phyloP scores from a whole-genome alignment of 1,140 invertebrate genomes.

The Mactra quadrangularis region DNA sequence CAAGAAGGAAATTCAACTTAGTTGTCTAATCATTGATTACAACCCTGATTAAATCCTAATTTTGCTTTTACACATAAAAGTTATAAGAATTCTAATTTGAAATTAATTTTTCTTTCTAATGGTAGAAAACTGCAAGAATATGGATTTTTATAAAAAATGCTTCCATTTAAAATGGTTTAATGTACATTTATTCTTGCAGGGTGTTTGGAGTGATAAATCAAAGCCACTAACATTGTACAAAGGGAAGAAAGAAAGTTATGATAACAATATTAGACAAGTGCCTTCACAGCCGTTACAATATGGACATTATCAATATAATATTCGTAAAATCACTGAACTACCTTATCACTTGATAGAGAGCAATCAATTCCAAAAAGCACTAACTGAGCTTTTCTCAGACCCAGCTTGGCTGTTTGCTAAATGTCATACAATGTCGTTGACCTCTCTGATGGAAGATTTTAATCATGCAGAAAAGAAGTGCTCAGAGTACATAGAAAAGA shows the following conservation, averaged over 20 bases:
- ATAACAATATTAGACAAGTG: constrained; percentile 66
- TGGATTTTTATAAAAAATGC: too few relatives aligned
- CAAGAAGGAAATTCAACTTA: too few relatives aligned
- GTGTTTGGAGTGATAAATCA: constrained; percentile 68
- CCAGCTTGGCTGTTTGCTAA: constrained; percentile 73
- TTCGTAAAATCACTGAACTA: constrained; percentile 72
- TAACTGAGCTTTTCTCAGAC: constrained; percentile 60
- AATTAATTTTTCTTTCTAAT: too few relatives aligned
- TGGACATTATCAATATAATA: constrained; percentile 63
- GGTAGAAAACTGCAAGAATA: too few relatives aligned
- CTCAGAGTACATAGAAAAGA: constrained; percentile 4
- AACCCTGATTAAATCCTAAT: too few relatives aligned
- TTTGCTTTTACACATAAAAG: too few relatives aligned
- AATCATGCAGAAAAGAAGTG: constrained; percentile 51
- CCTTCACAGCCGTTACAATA: constrained; percentile 71
- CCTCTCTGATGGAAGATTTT: constrained; percentile 63
- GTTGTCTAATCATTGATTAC: too few relatives aligned
- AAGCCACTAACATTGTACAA: constrained; percentile 75
- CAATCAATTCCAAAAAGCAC: constrained; percentile 66
- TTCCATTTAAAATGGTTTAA: too few relatives aligned
- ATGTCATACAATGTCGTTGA: constrained; percentile 61
- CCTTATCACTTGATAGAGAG: constrained; percentile 71
- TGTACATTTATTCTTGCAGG: too few relatives aligned
- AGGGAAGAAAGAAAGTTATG: constrained; percentile 72
- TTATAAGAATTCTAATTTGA: too few relatives aligned